Evolutionary conservation across 2,113 vertebrate species (phyloP).

Genomic region (Rhombomys opimus): DNA sequence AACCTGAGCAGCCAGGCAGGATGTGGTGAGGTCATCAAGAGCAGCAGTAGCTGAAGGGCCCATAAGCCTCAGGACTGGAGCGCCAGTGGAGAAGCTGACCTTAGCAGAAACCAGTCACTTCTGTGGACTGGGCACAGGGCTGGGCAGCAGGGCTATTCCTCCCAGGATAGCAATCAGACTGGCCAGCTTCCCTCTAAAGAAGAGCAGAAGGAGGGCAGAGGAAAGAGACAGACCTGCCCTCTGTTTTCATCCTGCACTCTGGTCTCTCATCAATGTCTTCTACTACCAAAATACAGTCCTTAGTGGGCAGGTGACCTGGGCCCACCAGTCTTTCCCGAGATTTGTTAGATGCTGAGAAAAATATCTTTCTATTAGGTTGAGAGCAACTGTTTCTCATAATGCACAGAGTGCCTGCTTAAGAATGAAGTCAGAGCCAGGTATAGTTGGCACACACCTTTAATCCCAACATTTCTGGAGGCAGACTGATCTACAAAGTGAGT

Average conservation of each 20-base stretch:
- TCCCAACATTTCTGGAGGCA: not conserved
- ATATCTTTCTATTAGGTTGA: not conserved
- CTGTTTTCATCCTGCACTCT: not conserved
- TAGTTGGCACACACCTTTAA: not conserved
- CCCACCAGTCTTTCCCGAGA: not conserved
- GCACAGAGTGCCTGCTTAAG: not conserved
- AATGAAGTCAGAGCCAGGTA: not conserved
- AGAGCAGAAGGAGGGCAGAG: accelerated
- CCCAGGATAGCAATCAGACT: not conserved
- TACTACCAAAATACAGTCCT: not conserved
- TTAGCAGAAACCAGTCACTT: not conserved
- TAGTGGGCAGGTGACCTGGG: not conserved
- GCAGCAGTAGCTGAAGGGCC: not conserved
- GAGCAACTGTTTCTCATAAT: not conserved
- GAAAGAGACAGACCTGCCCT: not conserved
- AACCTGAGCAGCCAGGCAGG: not conserved
- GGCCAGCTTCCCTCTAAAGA: not conserved
- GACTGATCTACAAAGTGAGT: not conserved
- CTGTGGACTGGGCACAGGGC: not conserved
- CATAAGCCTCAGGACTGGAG: not conserved
- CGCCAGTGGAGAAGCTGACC: not conserved
- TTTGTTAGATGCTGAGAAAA: not conserved
- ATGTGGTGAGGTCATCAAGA: not conserved
- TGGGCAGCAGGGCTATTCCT: not conserved
- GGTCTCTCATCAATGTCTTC: not conserved